A percentile compares a stretch with the other conserved stretches of the same genome.
Evolutionary conservation across 2,888 invertebrate genomes (phyloP).

Genomic region (Hyposoter didymator): DNA sequence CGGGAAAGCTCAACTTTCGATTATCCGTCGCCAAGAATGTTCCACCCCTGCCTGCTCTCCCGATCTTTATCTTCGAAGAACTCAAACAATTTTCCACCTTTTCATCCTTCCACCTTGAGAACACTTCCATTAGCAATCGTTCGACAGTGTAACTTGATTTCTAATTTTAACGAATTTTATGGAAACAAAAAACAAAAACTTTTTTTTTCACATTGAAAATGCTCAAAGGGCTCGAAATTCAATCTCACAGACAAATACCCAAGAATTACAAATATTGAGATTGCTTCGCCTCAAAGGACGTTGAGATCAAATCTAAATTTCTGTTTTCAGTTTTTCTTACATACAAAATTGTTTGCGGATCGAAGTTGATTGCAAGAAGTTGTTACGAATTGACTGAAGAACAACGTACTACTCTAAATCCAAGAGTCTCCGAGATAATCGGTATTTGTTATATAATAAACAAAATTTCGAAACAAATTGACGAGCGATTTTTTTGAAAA

Average conservation of each 20-base stretch:
- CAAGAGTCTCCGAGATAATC: too few species aligned
- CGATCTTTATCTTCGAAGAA: slow-evolving; percentile 26
- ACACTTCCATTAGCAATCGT: neutral
- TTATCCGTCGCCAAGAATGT: slow-evolving; percentile 41
- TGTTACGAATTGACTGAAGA: too few species aligned
- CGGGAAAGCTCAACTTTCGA: slow-evolving; percentile 50
- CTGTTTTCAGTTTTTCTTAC: too few species aligned
- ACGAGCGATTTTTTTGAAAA: too few species aligned
- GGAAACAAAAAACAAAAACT: neutral
- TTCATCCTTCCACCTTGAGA: neutral
- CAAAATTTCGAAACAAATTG: too few species aligned
- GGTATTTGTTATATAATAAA: too few species aligned
- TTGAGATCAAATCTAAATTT: too few species aligned
- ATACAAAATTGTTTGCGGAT: too few species aligned
- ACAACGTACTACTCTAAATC: too few species aligned
- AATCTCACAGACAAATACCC: neutral
- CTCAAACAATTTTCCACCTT: slow-evolving; percentile 18
- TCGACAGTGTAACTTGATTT: neutral
- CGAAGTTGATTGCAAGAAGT: too few species aligned
- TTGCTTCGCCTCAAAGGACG: neutral
- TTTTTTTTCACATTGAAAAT: neutral
- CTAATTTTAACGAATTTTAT: neutral
- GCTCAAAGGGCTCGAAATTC: neutral
- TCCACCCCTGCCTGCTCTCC: neutral
- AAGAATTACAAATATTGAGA: neutral